Percentiles rank a stretch among this genome's conserved stretches.
These are phyloP conservation scores for Neostethus bicornis DNA, from an alignment of 2,797 vertebrate genomes.

Conservation along the genomic window DNA sequence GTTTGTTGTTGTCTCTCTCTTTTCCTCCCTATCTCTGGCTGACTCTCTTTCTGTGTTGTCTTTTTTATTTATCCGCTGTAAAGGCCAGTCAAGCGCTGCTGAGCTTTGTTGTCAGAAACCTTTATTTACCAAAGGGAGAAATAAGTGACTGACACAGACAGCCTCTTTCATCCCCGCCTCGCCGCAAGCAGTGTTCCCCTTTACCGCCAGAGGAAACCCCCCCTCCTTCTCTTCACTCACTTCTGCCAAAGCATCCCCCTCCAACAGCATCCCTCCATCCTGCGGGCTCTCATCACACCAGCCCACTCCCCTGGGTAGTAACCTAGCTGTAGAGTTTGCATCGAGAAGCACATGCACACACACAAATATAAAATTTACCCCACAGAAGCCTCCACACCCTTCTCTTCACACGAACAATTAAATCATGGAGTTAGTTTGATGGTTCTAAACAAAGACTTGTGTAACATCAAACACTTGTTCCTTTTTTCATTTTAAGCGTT, in stretches of 20 bases:
- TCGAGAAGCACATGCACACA: constrained; percentile 32
- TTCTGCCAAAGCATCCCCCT: constrained; percentile 53
- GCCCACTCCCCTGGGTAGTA: constrained; percentile 74
- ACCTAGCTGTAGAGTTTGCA: constrained; percentile 65
- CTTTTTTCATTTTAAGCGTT: constrained; percentile 29
- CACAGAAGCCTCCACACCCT: constrained; percentile 52
- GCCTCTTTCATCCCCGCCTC: constrained; percentile 81
- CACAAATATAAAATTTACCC: constrained; percentile 38
- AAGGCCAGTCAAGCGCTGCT: constrained; percentile 82
- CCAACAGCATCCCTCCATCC: constrained; percentile 58
- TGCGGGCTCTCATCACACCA: constrained; percentile 69
- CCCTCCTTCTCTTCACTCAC: constrained; percentile 46
- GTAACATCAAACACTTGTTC: constrained; percentile 43
- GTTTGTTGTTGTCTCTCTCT: constrained; percentile 67
- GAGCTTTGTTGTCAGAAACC: constrained; percentile 87
- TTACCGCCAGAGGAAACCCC: constrained; percentile 75
- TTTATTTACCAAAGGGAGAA: constrained; percentile 86
- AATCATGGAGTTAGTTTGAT: constrained; percentile 29
- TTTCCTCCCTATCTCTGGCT: constrained; percentile 41
- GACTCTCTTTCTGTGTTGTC: constrained; percentile 72
- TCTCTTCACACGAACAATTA: constrained; percentile 29
- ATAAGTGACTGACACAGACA: constrained; percentile 85
- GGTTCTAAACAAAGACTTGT: constrained; percentile 52
- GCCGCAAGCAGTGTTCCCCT: constrained; percentile 80
- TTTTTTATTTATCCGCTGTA: constrained; percentile 81